A percentile compares a stretch with the other conserved stretches of the same genome.
phyloP scores from a whole-genome alignment of 2,797 vertebrate species.

The Galago senegalensis region DNA sequence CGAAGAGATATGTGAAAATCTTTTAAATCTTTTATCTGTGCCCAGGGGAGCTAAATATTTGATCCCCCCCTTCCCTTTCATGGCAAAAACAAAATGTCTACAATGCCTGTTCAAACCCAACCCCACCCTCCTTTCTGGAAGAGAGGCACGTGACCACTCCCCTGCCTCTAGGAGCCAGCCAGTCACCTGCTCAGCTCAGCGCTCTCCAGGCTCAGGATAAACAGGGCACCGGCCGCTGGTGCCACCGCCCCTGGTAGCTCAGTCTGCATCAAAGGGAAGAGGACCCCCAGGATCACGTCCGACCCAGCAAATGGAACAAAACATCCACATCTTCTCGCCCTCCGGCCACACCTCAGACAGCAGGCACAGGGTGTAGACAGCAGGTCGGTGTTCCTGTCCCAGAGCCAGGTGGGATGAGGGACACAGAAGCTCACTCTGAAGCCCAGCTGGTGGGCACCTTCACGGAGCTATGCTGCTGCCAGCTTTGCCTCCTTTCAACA shows the following conservation, averaged over 20 bases:
- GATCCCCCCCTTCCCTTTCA: not conserved
- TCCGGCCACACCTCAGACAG: conserved; percentile 20
- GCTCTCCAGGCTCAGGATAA: not conserved
- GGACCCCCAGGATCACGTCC: conserved; percentile 62
- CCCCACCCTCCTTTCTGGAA: accelerated
- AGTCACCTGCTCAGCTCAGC: not conserved
- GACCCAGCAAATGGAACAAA: accelerated
- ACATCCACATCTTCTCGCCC: not conserved
- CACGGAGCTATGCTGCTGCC: accelerated
- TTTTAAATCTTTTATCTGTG: not conserved
- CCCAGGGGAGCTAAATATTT: not conserved
- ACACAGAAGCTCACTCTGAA: not conserved
- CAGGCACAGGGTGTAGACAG: not conserved
- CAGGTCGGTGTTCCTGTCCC: not conserved
- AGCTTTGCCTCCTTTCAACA: not conserved
- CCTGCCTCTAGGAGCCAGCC: accelerated
- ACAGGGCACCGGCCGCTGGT: not conserved
- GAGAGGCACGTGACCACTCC: not conserved
- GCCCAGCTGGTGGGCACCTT: not conserved
- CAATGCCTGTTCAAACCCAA: not conserved
- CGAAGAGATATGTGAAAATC: not conserved
- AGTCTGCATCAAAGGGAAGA: conserved; percentile 23
- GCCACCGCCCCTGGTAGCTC: not conserved
- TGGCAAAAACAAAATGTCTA: not conserved
- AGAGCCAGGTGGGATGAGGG: accelerated